These are phyloP conservation scores for Ectemnius cavifrons DNA, from an alignment of 2,888 invertebrate genomes.

Conservation along the genomic window DNA sequence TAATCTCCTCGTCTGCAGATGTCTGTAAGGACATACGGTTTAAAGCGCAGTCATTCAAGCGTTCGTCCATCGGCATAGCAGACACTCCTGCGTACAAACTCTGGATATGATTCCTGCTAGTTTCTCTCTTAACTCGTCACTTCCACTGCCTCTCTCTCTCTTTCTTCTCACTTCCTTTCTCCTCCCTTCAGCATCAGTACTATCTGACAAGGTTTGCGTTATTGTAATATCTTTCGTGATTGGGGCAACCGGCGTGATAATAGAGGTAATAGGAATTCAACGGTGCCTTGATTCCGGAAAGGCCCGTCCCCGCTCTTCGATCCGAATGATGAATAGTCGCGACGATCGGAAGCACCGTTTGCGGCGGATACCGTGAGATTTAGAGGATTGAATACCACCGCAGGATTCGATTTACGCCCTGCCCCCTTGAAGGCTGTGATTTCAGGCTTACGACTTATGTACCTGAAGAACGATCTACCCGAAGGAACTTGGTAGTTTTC, in stretches of 20 bases:
- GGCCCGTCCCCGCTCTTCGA: background rate
- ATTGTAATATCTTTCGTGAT: constrained; percentile 53
- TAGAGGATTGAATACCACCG: no score
- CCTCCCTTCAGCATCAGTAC: constrained; percentile 31
- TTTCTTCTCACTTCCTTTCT: no score
- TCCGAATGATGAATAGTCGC: constrained; percentile 14
- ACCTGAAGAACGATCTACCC: no score
- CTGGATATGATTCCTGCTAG: constrained; percentile 32
- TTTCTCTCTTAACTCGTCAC: no score
- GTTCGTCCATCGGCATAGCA: constrained; percentile 72
- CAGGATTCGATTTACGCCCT: no score
- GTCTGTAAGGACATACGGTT: constrained; percentile 59
- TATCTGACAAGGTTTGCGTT: constrained; percentile 42
- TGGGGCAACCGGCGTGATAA: constrained; percentile 53
- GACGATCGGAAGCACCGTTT: background rate
- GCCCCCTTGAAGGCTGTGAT: no score
- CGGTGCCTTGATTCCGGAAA: constrained; percentile 37
- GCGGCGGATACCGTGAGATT: no score
- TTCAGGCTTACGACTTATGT: no score
- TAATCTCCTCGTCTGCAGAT: constrained; percentile 8
- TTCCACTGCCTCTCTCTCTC: no score
- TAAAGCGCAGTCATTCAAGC: constrained; percentile 66
- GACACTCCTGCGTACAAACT: constrained; percentile 58
- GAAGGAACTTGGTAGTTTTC: no score
- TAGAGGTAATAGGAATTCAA: constrained; percentile 41